Conservation (phyloP, 2,113 vertebrate genomes). For the Rhombomys opimus region DNA sequence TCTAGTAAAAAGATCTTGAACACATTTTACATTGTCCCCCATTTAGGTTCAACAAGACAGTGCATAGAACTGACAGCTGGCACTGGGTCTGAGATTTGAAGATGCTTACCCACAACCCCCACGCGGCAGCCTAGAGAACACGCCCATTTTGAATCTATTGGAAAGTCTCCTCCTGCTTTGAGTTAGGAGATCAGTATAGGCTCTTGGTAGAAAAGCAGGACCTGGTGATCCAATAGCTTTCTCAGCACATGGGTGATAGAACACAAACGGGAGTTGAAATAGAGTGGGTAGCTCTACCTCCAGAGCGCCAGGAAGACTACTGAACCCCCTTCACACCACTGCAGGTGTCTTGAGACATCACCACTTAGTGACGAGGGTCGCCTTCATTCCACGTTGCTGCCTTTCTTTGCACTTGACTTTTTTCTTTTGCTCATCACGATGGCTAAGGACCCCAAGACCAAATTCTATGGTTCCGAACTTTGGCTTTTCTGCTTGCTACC, state of each 20-base stretch:
- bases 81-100: neutral
- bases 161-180: neutral
- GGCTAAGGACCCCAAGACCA: neutral
- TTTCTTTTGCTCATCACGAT: neutral
- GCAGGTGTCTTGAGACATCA: neutral
- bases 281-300: neutral
- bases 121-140: neutral
- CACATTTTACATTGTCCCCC: neutral
- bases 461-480: neutral
- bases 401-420: neutral
- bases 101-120: neutral
- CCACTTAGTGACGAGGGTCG: neutral
- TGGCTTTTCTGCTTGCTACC: neutral
- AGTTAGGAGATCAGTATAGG: neutral
- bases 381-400: neutral
- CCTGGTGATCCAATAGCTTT: neutral
- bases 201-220: neutral
- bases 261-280: neutral
- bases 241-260: neutral
- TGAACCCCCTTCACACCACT: neutral
- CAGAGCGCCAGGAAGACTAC: neutral
- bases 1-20: neutral
- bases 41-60: neutral
- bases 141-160: neutral
- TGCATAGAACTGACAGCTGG: neutral